Percentiles rank a stretch among this genome's conserved stretches.
Conservation (phyloP, 53 echinoderm and acorn worm species). For the Luidia sarsii region DNA sequence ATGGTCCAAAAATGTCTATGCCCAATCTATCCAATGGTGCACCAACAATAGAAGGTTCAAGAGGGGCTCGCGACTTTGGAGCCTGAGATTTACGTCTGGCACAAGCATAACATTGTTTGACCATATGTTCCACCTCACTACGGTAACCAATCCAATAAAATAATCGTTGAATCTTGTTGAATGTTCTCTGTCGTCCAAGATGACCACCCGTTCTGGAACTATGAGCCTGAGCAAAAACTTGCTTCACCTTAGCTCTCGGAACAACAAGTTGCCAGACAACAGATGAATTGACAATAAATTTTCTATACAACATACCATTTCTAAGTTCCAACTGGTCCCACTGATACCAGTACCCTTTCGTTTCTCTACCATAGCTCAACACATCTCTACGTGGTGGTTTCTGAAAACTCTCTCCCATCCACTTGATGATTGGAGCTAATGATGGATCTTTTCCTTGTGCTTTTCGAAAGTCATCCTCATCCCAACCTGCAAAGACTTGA, state of each 20-base stretch:
- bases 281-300: not conserved
- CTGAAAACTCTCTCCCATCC: not conserved
- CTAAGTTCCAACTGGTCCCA: conserved; percentile 17
- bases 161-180: conserved; percentile 3
- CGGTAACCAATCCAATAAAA: conserved; percentile 22
- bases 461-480: conserved; percentile 2
- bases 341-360: conserved; percentile 12
- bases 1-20: conserved; percentile 21
- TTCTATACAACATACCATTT: conserved; percentile 15
- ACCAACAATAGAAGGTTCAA: not conserved
- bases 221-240: conserved; percentile 7
- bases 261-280: conserved; percentile 10
- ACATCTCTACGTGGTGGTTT: not conserved
- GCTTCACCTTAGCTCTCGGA: not conserved
- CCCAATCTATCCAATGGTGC: conserved; percentile 1
- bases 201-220: not conserved
- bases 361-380: not conserved
- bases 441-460: not conserved
- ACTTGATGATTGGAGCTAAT: not conserved
- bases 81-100: conserved; percentile 4
- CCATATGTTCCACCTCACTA: not conserved
- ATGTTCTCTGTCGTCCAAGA: not conserved
- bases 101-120: conserved; percentile 19
- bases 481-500: not conserved
- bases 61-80: conserved; percentile 4